Evolutionary conservation across 2,888 invertebrate genomes (phyloP).

Genomic region (Ethmia dodecea): DNA sequence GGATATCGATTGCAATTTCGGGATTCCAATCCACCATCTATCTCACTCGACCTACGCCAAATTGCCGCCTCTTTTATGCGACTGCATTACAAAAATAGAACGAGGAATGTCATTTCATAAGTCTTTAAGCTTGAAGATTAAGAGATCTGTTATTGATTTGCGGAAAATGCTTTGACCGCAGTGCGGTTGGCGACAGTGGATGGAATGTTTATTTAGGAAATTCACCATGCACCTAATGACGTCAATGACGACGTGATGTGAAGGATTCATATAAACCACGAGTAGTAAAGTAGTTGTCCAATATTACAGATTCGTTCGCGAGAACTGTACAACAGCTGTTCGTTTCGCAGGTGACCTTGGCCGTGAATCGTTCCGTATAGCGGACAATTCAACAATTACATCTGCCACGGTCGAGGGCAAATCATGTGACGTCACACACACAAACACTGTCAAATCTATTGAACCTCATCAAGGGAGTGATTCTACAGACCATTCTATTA

Average conservation of each 20-base stretch:
- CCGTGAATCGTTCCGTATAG: conserved; percentile 46
- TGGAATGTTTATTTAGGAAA: no score
- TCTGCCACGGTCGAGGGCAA: conserved; percentile 57
- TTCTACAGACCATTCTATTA: no score
- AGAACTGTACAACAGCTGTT: conserved; percentile 35
- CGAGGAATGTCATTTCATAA: conserved; percentile 11
- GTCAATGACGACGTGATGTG: background rate
- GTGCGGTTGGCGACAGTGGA: no score
- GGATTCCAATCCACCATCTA: conserved; percentile 43
- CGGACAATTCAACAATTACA: conserved; percentile 64
- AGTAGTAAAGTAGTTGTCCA: background rate
- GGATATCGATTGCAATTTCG: conserved; percentile 55
- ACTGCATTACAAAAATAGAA: conserved; percentile 28
- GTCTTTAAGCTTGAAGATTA: no score
- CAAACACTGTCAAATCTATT: background rate
- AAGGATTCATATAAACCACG: no score
- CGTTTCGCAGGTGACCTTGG: conserved; percentile 49
- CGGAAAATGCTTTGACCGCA: no score
- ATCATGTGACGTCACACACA: conserved; percentile 32
- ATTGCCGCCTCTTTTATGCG: conserved; percentile 26
- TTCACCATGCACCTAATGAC: no score
- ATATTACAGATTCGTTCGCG: background rate
- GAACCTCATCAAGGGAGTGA: conserved; percentile 14
- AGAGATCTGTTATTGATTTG: no score
- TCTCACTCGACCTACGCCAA: conserved; percentile 30